A percentile compares a stretch with the other conserved stretches of the same genome.
phyloP scores from a whole-genome alignment of 2,888 invertebrate species.

The Lucinisca nassula region DNA sequence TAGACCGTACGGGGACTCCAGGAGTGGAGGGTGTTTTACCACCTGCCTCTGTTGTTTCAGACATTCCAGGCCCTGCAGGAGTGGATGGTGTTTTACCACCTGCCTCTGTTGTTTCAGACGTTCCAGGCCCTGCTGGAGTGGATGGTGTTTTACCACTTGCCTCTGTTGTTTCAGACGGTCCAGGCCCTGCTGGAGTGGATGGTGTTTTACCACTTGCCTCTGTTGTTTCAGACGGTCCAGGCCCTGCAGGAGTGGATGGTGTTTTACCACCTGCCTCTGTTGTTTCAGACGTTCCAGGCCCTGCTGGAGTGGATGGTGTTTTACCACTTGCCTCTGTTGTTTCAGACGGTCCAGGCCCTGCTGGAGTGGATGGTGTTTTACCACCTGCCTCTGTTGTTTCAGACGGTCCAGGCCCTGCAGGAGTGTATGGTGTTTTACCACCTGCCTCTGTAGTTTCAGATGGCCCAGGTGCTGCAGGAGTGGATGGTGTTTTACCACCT shows the following conservation, averaged over 20 bases:
- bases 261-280: not conserved
- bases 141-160: not conserved
- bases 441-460: not conserved
- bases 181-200: not conserved
- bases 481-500: not conserved
- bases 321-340: no score
- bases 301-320: not conserved
- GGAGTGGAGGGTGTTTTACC: no score
- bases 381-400: not conserved
- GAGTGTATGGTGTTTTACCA: not conserved
- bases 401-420: not conserved
- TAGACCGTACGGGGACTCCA: no score
- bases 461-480: not conserved
- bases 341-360: not conserved
- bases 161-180: not conserved
- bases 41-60: not conserved
- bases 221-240: not conserved
- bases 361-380: not conserved
- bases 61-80: not conserved
- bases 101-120: not conserved
- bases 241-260: not conserved
- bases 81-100: not conserved
- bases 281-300: not conserved
- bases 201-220: not conserved
- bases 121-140: not conserved